phyloP scores from a whole-genome alignment of 1,140 invertebrate genomes.

The Microvelia longipes region DNA sequence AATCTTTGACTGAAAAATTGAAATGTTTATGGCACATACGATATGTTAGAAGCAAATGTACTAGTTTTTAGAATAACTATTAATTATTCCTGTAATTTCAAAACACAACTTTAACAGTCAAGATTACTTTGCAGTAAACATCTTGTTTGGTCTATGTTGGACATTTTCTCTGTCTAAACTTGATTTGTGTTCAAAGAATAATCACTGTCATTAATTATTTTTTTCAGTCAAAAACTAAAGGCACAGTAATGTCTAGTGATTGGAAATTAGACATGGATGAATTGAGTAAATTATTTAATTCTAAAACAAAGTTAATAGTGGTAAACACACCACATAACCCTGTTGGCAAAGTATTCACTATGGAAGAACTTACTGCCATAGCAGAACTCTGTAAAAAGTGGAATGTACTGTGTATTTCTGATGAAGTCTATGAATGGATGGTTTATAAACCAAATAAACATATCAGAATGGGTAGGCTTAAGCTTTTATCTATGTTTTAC shows the following conservation, averaged over 20 bases:
- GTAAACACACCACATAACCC: conserved; percentile 96
- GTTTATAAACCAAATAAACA: conserved; percentile 75
- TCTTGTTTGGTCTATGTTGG: too few relatives aligned
- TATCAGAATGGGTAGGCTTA: conserved; percentile 75
- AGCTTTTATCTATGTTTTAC: too few relatives aligned
- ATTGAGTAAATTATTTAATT: conserved; percentile 65
- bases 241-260: conserved; percentile 51
- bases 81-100: too few relatives aligned
- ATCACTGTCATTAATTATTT: neutral
- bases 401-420: conserved; percentile 79
- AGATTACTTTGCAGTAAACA: too few relatives aligned
- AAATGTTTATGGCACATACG: too few relatives aligned
- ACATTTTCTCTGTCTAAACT: too few relatives aligned
- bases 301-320: conserved; percentile 87
- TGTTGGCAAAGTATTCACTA: conserved; percentile 73
- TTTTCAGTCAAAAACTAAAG: conserved; percentile 30
- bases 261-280: conserved; percentile 79
- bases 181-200: too few relatives aligned
- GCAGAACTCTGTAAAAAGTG: conserved; percentile 79
- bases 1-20: too few relatives aligned
- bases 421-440: conserved; percentile 98
- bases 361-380: conserved; percentile 56
- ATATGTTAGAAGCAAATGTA: too few relatives aligned
- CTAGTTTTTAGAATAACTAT: too few relatives aligned
- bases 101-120: too few relatives aligned